A percentile compares a stretch with the other conserved stretches of the same genome.
phyloP scores from a whole-genome alignment of 2,797 vertebrate genomes.

The Huso huso region DNA sequence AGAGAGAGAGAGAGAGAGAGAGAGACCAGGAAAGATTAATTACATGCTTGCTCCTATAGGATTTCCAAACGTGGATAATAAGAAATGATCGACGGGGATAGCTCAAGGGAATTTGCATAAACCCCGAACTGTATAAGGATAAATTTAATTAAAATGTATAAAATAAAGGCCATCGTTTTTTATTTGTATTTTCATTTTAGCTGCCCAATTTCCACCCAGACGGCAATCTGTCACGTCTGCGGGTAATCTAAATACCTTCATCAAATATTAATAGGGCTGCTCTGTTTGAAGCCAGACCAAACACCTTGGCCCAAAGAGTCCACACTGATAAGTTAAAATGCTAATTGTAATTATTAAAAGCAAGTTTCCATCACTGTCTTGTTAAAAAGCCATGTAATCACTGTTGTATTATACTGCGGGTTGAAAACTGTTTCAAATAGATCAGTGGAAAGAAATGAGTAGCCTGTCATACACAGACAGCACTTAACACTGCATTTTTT shows the following conservation, averaged over 20 bases:
- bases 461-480: not conserved
- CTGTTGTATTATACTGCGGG: not conserved
- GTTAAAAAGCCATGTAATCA: not conserved
- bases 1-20: too few relatives aligned
- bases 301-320: too few relatives aligned
- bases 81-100: not conserved
- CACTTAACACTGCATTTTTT: not conserved
- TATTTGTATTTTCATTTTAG: slow-evolving; percentile 16
- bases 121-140: not conserved
- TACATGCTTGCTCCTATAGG: not conserved
- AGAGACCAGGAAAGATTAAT: not conserved
- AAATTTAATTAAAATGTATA: slow-evolving; percentile 9
- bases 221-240: slow-evolving; percentile 14
- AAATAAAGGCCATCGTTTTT: not conserved
- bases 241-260: slow-evolving; percentile 15
- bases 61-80: not conserved
- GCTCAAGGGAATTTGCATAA: slow-evolving; percentile 1
- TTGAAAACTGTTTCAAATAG: not conserved
- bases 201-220: slow-evolving; percentile 4
- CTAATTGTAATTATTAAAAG: slow-evolving; percentile 8
- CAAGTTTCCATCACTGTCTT: not conserved
- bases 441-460: not conserved
- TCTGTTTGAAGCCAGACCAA: not conserved
- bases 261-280: slow-evolving; percentile 16
- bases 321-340: slow-evolving; percentile 1